Evolutionary conservation across 1,140 invertebrate species (phyloP).

Genomic region (Propsilocerus akamusi): DNA sequence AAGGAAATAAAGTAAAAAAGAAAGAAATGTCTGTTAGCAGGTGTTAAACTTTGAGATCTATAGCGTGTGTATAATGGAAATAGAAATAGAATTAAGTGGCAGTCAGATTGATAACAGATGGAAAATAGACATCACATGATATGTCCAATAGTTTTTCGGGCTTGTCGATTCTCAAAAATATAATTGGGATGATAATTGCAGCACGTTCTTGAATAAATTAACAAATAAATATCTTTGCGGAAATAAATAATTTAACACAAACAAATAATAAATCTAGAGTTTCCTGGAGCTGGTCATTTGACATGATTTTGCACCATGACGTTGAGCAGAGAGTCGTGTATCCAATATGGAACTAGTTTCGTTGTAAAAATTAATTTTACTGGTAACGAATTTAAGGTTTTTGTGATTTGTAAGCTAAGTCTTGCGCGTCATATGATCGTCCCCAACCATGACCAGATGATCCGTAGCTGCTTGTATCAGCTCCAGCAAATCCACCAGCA

Average conservation of each 20-base stretch:
- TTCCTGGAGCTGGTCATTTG: not conserved
- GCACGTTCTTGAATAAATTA: not conserved
- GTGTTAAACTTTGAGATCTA: not conserved
- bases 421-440: conserved; percentile 46
- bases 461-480: conserved; percentile 30
- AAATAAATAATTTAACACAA: not conserved
- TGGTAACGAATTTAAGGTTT: conserved; percentile 24
- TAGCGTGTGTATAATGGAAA: not conserved
- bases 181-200: conserved; percentile 2
- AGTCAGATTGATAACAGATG: not conserved
- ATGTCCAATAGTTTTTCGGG: not conserved
- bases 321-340: not conserved
- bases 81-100: not conserved
- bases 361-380: not conserved
- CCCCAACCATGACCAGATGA: conserved; percentile 43
- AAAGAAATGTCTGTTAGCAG: not conserved
- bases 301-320: not conserved
- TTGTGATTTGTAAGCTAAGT: conserved; percentile 54
- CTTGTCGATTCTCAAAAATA: not conserved
- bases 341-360: not conserved
- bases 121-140: not conserved
- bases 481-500: conserved; percentile 29
- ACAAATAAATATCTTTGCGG: not conserved
- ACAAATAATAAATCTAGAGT: not conserved
- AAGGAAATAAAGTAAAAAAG: too few relatives aligned